These are phyloP conservation scores for Xestia ashworthii DNA, from an alignment of 2,888 invertebrate genomes.

Conservation along the genomic window DNA sequence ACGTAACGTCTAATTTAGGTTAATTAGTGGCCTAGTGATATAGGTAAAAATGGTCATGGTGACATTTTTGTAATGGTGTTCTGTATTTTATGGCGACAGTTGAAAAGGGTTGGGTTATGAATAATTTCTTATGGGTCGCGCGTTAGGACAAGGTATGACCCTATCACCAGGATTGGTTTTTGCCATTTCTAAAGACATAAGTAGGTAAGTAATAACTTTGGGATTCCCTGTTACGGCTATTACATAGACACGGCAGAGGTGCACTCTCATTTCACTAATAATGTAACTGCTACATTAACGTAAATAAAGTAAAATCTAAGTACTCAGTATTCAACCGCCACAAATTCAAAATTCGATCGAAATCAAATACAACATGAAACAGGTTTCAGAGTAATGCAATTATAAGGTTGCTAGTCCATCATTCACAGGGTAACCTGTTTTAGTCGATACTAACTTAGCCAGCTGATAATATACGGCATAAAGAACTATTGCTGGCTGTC, in stretches of 20 bases:
- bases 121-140: conserved; percentile 37
- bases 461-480: conserved; percentile 27
- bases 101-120: conserved; percentile 51
- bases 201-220: no score
- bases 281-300: no score
- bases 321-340: background rate
- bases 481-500: conserved; percentile 6
- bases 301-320: background rate
- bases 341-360: conserved; percentile 3
- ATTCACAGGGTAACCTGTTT: conserved; percentile 34
- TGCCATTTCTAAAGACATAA: background rate
- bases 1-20: conserved; percentile 55
- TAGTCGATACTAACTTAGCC: conserved; percentile 12
- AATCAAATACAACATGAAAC: conserved; percentile 24
- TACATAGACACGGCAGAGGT: background rate
- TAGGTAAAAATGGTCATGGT: conserved; percentile 25
- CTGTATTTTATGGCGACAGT: conserved; percentile 20
- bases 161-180: background rate
- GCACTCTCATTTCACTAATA: background rate
- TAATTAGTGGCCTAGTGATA: conserved; percentile 56
- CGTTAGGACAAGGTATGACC: background rate
- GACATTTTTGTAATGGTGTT: conserved; percentile 25
- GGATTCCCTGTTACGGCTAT: background rate
- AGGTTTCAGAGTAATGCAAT: conserved; percentile 42
- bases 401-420: conserved; percentile 30